A percentile compares a stretch with the other conserved stretches of the same genome.
Evolutionary conservation across 2,888 invertebrate species (phyloP).

Genomic region (Stictocephala bisonia): DNA sequence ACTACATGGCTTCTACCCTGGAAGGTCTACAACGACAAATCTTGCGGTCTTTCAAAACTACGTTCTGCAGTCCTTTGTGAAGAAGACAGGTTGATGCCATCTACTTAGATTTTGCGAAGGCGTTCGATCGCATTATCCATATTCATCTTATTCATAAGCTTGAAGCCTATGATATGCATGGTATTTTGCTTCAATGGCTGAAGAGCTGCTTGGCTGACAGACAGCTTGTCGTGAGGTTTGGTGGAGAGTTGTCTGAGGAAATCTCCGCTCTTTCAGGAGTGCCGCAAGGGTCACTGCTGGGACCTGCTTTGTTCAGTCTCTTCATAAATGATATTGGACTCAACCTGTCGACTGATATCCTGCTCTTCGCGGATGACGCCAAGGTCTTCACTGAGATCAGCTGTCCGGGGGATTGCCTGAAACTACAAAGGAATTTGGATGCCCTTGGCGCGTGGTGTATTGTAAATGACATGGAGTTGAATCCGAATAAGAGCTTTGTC

Average conservation of each 20-base stretch:
- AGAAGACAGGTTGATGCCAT: conserved; percentile 14
- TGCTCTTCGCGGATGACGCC: conserved; percentile 25
- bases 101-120: conserved; percentile 8
- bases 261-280: conserved; percentile 7
- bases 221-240: conserved; percentile 4
- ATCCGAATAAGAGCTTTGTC: not conserved
- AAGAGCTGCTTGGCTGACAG: not conserved
- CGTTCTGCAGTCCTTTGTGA: not conserved
- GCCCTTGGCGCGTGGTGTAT: not conserved
- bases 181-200: not conserved
- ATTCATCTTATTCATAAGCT: conserved; percentile 1
- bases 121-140: conserved; percentile 10
- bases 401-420: not conserved
- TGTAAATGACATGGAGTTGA: not conserved
- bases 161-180: conserved; percentile 18
- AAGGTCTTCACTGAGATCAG: not conserved
- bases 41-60: conserved; percentile 8
- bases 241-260: not conserved
- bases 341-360: not conserved
- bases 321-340: not conserved
- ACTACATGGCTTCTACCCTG: conserved; percentile 1
- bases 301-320: not conserved
- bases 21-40: conserved; percentile 2
- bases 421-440: not conserved
- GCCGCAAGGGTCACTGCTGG: not conserved